Evolutionary conservation across 92 coral and sea anemone genomes (phyloP).

Genomic region (Galaxea fascicularis): DNA sequence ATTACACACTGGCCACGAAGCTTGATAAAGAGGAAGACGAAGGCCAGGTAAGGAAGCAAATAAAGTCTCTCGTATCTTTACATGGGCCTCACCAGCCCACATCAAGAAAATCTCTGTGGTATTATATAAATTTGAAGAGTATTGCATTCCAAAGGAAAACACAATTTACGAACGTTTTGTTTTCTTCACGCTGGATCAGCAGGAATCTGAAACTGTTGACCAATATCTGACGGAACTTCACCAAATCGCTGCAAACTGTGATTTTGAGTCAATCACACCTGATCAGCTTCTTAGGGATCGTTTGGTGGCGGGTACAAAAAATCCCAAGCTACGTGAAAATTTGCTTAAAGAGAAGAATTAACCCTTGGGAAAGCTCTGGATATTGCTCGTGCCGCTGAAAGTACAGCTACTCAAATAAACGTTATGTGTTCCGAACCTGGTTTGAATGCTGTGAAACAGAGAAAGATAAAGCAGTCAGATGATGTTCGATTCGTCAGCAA

Average conservation of each 20-base stretch:
- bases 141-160: slow-evolving; percentile 62
- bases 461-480: slow-evolving; percentile 34
- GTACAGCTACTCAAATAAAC: slow-evolving; percentile 38
- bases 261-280: slow-evolving; percentile 47
- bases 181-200: slow-evolving; percentile 52
- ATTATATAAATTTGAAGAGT: too few species aligned
- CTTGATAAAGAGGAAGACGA: slow-evolving; percentile 3
- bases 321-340: slow-evolving; percentile 56
- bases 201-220: slow-evolving; percentile 46
- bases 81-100: too few species aligned
- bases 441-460: slow-evolving; percentile 20
- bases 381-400: slow-evolving; percentile 33
- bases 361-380: slow-evolving; percentile 26
- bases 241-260: slow-evolving; percentile 46
- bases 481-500: background rate
- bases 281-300: slow-evolving; percentile 64
- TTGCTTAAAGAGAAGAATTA: slow-evolving; percentile 48
- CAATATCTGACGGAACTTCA: slow-evolving; percentile 50
- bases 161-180: slow-evolving; percentile 51
- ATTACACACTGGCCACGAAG: slow-evolving; percentile 37
- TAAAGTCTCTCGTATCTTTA: too few species aligned
- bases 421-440: slow-evolving; percentile 40
- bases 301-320: slow-evolving; percentile 42
- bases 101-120: background rate
- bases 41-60: too few species aligned